Conservation (phyloP, 2,113 vertebrate genomes). For the Sylvietta virens region DNA sequence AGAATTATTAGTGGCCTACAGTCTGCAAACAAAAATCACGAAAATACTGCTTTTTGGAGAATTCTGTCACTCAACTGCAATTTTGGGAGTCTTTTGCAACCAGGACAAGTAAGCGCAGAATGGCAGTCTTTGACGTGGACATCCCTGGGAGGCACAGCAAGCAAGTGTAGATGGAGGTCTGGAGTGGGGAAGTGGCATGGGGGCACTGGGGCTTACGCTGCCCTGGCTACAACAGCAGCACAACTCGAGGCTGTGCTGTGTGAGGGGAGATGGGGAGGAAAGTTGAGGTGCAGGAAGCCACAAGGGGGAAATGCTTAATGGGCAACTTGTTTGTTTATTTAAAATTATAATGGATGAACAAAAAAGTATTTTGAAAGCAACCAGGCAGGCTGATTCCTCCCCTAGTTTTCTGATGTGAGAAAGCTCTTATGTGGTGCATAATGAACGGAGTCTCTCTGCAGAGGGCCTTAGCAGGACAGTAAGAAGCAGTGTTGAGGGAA, state of each 20-base stretch:
- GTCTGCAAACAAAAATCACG: not conserved
- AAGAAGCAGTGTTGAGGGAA: not conserved
- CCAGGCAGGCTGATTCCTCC: not conserved
- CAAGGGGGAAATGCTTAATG: not conserved
- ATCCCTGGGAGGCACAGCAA: not conserved
- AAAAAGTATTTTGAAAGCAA: not conserved
- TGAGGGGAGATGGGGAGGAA: not conserved
- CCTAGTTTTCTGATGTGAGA: not conserved
- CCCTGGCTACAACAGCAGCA: not conserved
- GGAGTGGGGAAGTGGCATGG: not conserved
- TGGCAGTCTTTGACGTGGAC: fast-evolving
- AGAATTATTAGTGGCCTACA: not conserved
- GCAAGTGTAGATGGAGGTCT: not conserved
- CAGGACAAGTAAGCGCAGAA: not conserved
- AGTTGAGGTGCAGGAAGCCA: not conserved
- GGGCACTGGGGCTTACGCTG: not conserved
- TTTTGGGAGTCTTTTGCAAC: not conserved
- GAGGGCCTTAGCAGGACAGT: not conserved
- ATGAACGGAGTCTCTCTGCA: fast-evolving
- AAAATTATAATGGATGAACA: not conserved
- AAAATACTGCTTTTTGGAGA: not conserved
- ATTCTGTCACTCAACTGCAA: not conserved
- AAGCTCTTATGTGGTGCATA: not conserved
- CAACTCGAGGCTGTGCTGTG: fast-evolving
- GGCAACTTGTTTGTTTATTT: not conserved